Conservation (phyloP, 2,113 vertebrate species). For the Strigops habroptila region DNA sequence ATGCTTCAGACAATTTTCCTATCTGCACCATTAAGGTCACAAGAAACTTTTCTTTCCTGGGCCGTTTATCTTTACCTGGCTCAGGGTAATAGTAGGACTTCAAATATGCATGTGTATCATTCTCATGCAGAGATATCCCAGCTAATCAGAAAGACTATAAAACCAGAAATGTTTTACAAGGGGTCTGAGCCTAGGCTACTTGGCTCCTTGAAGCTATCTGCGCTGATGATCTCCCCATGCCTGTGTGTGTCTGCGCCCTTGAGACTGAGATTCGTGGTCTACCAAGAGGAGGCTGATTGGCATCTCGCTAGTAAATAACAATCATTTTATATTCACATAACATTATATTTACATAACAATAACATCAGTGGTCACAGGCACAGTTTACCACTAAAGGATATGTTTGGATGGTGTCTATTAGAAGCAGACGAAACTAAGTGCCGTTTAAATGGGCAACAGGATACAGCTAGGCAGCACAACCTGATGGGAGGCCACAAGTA, state of each 20-base stretch:
- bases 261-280: background rate
- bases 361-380: background rate
- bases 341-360: background rate
- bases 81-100: background rate
- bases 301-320: background rate
- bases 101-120: fast-evolving
- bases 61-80: background rate
- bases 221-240: background rate
- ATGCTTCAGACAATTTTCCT: background rate
- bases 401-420: background rate
- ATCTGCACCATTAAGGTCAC: background rate
- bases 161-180: background rate
- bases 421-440: background rate
- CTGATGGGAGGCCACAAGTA: background rate
- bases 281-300: background rate
- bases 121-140: background rate
- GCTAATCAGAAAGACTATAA: background rate
- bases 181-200: background rate
- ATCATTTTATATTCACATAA: background rate
- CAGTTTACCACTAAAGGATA: background rate
- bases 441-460: background rate
- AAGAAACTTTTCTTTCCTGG: background rate
- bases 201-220: background rate
- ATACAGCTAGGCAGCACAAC: background rate
- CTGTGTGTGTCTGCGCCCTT: fast-evolving